Conservation (phyloP, 1,140 invertebrate genomes). For the Euschistus heros region DNA sequence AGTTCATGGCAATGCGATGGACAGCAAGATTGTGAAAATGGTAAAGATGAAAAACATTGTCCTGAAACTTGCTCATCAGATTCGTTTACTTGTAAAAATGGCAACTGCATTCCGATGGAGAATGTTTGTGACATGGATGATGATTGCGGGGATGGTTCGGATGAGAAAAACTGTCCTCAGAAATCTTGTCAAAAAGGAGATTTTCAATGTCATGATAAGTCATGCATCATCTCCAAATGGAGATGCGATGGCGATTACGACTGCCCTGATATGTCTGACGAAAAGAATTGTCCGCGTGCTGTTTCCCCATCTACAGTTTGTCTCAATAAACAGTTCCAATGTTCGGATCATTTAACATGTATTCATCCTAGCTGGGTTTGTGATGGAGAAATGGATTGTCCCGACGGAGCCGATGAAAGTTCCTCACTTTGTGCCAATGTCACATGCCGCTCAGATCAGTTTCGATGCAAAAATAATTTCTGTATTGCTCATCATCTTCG, state of each 20-base stretch:
- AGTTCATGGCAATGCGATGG: slow-evolving; percentile 45
- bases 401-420: slow-evolving; percentile 68
- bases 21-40: slow-evolving; percentile 47
- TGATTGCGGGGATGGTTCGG: slow-evolving; percentile 73
- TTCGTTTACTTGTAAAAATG: slow-evolving; percentile 80
- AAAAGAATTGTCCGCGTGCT: slow-evolving; percentile 48
- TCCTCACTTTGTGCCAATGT: slow-evolving; percentile 54
- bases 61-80: slow-evolving; percentile 78
- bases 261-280: slow-evolving; percentile 69
- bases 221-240: slow-evolving; percentile 63
- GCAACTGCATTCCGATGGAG: slow-evolving; percentile 71
- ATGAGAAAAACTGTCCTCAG: slow-evolving; percentile 61
- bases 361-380: slow-evolving; percentile 76
- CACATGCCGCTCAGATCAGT: slow-evolving; percentile 66
- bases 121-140: slow-evolving; percentile 83
- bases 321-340: slow-evolving; percentile 64
- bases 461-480: slow-evolving; percentile 64
- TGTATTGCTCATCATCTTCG: slow-evolving; percentile 74
- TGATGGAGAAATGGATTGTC: slow-evolving; percentile 75
- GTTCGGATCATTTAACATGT: slow-evolving; percentile 72
- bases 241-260: slow-evolving; percentile 77
- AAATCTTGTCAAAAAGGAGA: slow-evolving; percentile 50
- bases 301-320: slow-evolving; percentile 45
- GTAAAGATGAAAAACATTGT: slow-evolving; percentile 61
- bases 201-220: slow-evolving; percentile 53